A percentile compares a stretch with the other conserved stretches of the same genome.
Evolutionary conservation across 1,140 invertebrate species (phyloP).

Genomic region (Drosophila lacertosa): DNA sequence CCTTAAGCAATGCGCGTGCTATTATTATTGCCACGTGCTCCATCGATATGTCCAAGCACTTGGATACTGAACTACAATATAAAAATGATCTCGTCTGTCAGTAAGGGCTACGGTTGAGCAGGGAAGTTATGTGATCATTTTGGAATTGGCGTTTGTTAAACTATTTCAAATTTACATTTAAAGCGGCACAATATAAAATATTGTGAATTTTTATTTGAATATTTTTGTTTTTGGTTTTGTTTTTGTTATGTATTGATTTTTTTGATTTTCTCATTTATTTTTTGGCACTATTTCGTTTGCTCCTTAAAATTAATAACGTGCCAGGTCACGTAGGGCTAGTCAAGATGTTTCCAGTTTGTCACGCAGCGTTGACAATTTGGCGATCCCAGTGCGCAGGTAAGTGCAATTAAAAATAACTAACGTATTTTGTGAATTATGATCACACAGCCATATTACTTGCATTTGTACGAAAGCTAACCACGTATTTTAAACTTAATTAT

Average conservation of each 20-base stretch:
- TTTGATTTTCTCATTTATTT: slow-evolving; percentile 54
- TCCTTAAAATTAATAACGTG: slow-evolving; percentile 76
- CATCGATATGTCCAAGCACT: slow-evolving; percentile 1
- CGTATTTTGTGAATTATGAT: slow-evolving; percentile 8
- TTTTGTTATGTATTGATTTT: slow-evolving; percentile 38
- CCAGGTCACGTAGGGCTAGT: slow-evolving; percentile 91
- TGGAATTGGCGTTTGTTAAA: slow-evolving; percentile 44
- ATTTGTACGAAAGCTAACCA: slow-evolving; percentile 5
- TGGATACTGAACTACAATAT: slow-evolving; percentile 1
- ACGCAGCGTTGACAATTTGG: slow-evolving; percentile 86
- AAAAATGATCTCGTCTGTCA: slow-evolving; percentile 1
- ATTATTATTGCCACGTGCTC: slow-evolving; percentile 40
- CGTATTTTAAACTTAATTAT: slow-evolving; percentile 22
- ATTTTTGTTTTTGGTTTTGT: slow-evolving; percentile 21
- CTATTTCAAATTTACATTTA: background rate
- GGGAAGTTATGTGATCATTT: slow-evolving; percentile 20
- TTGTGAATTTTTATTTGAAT: slow-evolving; percentile 3
- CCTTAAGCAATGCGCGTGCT: slow-evolving; percentile 11
- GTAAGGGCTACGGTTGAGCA: background rate
- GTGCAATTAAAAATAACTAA: slow-evolving; percentile 51
- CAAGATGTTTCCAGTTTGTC: slow-evolving; percentile 89
- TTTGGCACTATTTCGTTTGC: slow-evolving; percentile 76
- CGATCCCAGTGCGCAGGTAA: slow-evolving; percentile 83
- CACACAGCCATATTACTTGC: background rate
- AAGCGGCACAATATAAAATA: background rate